Evolutionary conservation across 2,113 vertebrate genomes (phyloP).

Genomic region (Myiozetetes cayanensis): DNA sequence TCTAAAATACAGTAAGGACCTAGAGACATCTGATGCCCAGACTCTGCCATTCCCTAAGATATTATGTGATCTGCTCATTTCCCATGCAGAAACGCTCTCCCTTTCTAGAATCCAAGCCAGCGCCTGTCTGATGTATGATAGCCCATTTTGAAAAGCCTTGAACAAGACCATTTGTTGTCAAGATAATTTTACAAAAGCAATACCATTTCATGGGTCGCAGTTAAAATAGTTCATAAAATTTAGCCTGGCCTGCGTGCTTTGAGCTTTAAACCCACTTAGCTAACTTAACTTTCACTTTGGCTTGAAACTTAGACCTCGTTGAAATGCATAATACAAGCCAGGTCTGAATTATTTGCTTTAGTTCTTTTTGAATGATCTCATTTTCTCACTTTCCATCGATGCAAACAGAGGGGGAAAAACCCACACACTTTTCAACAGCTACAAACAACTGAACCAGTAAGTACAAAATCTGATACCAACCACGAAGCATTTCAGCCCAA

Average conservation of each 20-base stretch:
- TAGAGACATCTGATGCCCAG: conserved; percentile 49
- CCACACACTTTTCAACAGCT: not conserved
- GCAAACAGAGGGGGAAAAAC: not conserved
- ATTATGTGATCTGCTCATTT: conserved; percentile 33
- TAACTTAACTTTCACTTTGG: conserved; percentile 5
- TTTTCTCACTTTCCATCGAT: not conserved
- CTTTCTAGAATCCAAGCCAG: not conserved
- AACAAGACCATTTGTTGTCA: conserved; percentile 29
- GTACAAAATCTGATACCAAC: conserved; percentile 5
- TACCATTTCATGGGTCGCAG: not conserved
- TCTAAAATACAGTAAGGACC: conserved; percentile 16
- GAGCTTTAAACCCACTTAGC: not conserved
- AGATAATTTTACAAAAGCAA: conserved; percentile 43
- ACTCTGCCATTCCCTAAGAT: not conserved
- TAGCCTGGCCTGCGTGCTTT: not conserved
- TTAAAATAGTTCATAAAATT: conserved; percentile 33
- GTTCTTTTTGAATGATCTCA: conserved; percentile 1
- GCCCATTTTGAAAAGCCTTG: conserved; percentile 22
- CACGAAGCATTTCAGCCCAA: not conserved
- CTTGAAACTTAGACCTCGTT: not conserved
- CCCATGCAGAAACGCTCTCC: conserved; percentile 13
- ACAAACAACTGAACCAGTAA: not conserved
- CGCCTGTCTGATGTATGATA: not conserved
- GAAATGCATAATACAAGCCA: not conserved
- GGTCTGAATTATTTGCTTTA: conserved; percentile 23